A percentile compares a stretch with the other conserved stretches of the same genome.
phyloP scores from a whole-genome alignment of 1,140 invertebrate genomes.

The Luehdorfia chinensis region DNA sequence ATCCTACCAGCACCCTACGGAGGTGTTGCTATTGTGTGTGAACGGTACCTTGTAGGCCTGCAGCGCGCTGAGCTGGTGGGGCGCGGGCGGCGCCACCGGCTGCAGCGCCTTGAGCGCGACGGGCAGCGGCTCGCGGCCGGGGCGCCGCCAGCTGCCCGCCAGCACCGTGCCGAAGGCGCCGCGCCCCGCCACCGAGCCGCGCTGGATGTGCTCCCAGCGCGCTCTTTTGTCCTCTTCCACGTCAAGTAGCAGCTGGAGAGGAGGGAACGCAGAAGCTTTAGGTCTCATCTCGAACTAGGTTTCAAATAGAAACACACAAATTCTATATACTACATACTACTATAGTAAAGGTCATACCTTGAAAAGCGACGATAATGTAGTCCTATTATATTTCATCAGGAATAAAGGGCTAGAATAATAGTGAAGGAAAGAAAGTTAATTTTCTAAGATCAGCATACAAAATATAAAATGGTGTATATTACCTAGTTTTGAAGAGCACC shows the following conservation, averaged over 20 bases:
- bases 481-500: no score
- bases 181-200: slow-evolving; percentile 91
- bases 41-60: slow-evolving; percentile 88
- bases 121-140: slow-evolving; percentile 74
- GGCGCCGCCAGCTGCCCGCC: slow-evolving; percentile 85
- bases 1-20: no score
- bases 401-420: no score
- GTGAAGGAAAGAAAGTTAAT: no score
- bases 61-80: slow-evolving; percentile 84
- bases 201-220: slow-evolving; percentile 86
- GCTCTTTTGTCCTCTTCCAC: slow-evolving; percentile 89
- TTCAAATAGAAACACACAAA: no score
- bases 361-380: no score
- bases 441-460: no score
- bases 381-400: background rate
- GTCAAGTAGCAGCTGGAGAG: slow-evolving; percentile 88
- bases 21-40: no score
- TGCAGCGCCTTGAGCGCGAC: slow-evolving; percentile 98
- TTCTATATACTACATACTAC: no score
- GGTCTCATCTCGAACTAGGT: no score
- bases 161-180: slow-evolving; percentile 99
- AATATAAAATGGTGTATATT: no score
- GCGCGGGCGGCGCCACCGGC: slow-evolving; percentile 91
- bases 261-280: background rate
- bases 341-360: no score